Evolutionary conservation across 2,888 invertebrate genomes (phyloP), one percentile per base, ranked within the genome.

Genomic region (Aricia artaxerxes): DNA sequence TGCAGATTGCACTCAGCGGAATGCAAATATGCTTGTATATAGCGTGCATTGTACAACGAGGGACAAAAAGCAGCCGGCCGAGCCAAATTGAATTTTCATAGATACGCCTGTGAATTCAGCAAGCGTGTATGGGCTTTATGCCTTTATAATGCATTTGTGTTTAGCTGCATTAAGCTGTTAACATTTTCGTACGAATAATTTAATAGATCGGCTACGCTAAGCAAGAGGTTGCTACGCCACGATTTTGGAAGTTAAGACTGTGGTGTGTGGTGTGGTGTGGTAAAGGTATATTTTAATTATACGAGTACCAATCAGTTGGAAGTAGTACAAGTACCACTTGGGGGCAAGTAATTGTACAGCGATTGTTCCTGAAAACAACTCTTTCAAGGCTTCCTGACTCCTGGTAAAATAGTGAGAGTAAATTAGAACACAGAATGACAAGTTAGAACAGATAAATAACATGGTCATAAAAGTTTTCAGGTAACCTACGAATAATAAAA

Each of bases 41-140:
- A 81, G 82, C 82, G 85, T 83, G 85, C 87, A 87, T 86, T 89
- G 87, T 90, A 85, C 86, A 79, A 84, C 80, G 81, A 80, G 80
- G 86, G 87, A 84, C 85, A 91, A 92, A 91, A 92, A 91, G 90
- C 88, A 90, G 89, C 88, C 85, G 86, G 83, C 86, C 86, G 84
- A 80, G 84, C 84, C 88, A 90, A 91, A 92, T 92, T 90, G 88
- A 91, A 90, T 92, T 92, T 91, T 89, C 90, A 92, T 91, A 90
- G 89, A 89, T 89, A 88, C 86, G 84, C 78, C 73, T 79, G 75
- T 79, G 79, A 79, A 75, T 75, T 78, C 79, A 76, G 75, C 72
- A 72, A 79, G 77, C 44, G 76, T 61, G 79, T 72, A 73, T 60
- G 80, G 81, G 78, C 81, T 82, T 82, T 83, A 83, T 84, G 85